Base-by-base conservation (phyloP, 2,888 invertebrate species). In the Mayetiola destructor region DNA sequence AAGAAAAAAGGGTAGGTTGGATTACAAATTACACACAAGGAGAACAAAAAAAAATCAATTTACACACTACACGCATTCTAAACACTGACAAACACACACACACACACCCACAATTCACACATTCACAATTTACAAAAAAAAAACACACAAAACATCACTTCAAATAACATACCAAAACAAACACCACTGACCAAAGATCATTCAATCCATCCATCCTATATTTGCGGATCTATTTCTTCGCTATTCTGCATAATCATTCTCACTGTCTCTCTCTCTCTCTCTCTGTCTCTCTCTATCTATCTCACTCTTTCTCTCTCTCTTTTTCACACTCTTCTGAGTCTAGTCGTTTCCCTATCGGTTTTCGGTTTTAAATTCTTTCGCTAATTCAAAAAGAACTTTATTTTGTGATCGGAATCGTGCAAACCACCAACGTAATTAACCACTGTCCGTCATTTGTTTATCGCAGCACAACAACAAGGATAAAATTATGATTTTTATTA, bases 1-100 rank as follows among this genome's bases (percentile, higher is more conserved):
- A 88, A 77, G 91, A 91, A 74, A 88, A 85, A 81, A 88, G 89
- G 91, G 91, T 92, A 87, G 88, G 75, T 39, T 9, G 16, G 16
- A 27, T 4, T 48, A 23, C 23, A 27, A 9, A 48, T 5, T 27
- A 27, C 27, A 27, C 48, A 42, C 23, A 23, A 4, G n/a, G n/a
- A n/a, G n/a, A n/a, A n/a, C 23, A 23, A 48, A 3, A 21, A 8
- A 40, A 40, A 16, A n/a, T 18, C 39, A 4, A 48, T 42, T 23
- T 48, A 27, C 27, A 23, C 27, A 48, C 16, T 12, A n/a, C 20
- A 9, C 48, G 8, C 48, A 48, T n/a, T 27, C 27, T 42, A 42
- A 21, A 42, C 18, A 9, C 12, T 32, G 12, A 32, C 32, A 32
- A 6, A n/a, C n/a, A n/a, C n/a, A n/a, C n/a, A n/a, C n/a, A n/a